These are phyloP conservation scores for Fundulus diaphanus DNA, from an alignment of 2,797 vertebrate genomes.

Conservation along the genomic window DNA sequence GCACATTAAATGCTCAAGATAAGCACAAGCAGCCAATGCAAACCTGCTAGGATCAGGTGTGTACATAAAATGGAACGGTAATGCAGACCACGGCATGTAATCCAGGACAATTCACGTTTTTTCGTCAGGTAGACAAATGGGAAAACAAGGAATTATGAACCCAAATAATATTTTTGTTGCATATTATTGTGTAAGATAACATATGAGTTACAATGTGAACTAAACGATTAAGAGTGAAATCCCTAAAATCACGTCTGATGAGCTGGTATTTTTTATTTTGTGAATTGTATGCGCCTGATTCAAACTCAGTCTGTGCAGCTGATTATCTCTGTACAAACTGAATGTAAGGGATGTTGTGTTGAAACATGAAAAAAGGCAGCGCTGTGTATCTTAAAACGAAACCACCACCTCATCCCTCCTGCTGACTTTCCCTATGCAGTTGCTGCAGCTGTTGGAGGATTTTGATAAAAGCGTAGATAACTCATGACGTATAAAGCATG, in stretches of 20 bases:
- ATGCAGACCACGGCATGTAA: background rate
- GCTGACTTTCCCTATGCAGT: constrained; percentile 45
- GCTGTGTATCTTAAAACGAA: constrained; percentile 11
- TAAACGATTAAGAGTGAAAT: too few species aligned
- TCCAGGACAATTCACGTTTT: too few species aligned
- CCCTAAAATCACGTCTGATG: background rate
- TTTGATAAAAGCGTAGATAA: constrained; percentile 61
- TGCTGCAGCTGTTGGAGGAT: constrained; percentile 61
- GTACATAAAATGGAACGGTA: background rate
- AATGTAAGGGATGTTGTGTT: constrained; percentile 15
- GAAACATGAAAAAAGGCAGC: constrained; percentile 8
- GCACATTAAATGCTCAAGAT: background rate
- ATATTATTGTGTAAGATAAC: too few species aligned
- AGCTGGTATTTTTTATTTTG: background rate
- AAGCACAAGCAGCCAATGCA: background rate
- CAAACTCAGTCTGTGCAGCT: background rate
- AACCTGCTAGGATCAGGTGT: background rate
- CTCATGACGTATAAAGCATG: constrained; percentile 35
- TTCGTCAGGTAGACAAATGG: too few species aligned
- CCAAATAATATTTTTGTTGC: too few species aligned
- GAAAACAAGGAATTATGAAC: too few species aligned
- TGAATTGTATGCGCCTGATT: background rate
- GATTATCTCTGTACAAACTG: constrained; percentile 11
- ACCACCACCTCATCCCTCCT: constrained; percentile 21
- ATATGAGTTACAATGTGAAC: too few species aligned